Percentiles rank a stretch among this genome's conserved stretches.
Conservation (phyloP, 2,888 invertebrate genomes). For the Andrena trimmerana region DNA sequence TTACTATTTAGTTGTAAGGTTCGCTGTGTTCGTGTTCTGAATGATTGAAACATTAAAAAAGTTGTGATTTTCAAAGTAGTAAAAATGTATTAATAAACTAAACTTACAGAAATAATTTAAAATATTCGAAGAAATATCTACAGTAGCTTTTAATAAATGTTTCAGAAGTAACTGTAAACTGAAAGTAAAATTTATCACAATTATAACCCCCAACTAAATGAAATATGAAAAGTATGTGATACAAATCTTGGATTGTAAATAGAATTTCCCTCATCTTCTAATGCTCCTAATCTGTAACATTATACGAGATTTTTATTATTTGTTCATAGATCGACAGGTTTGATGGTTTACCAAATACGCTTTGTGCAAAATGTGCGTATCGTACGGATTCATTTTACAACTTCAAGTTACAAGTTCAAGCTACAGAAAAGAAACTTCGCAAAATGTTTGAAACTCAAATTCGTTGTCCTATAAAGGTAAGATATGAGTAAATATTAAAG, state of each 20-base stretch:
- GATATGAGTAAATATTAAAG: not conserved
- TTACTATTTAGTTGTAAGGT: not conserved
- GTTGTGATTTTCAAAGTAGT: not conserved
- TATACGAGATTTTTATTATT: not conserved
- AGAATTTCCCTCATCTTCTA: not conserved
- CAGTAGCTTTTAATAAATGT: not conserved
- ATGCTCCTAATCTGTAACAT: too few species aligned
- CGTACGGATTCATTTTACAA: slow-evolving; percentile 80
- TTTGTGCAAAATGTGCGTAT: slow-evolving; percentile 82
- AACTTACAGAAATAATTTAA: not conserved
- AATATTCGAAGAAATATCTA: not conserved
- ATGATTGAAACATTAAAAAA: not conserved
- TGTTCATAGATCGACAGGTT: slow-evolving; percentile 76
- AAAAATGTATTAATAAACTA: not conserved
- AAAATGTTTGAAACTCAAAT: slow-evolving; percentile 75
- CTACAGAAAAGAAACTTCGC: slow-evolving; percentile 78
- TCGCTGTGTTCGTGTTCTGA: not conserved
- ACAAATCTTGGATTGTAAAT: not conserved
- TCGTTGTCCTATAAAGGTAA: slow-evolving; percentile 49
- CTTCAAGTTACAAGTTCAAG: slow-evolving; percentile 80
- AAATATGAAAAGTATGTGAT: not conserved
- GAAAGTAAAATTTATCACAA: not conserved
- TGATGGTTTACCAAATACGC: slow-evolving; percentile 81
- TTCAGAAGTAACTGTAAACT: not conserved
- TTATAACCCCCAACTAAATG: not conserved